Conservation (phyloP, 2,797 vertebrate genomes). For the Enoplosus armatus region DNA sequence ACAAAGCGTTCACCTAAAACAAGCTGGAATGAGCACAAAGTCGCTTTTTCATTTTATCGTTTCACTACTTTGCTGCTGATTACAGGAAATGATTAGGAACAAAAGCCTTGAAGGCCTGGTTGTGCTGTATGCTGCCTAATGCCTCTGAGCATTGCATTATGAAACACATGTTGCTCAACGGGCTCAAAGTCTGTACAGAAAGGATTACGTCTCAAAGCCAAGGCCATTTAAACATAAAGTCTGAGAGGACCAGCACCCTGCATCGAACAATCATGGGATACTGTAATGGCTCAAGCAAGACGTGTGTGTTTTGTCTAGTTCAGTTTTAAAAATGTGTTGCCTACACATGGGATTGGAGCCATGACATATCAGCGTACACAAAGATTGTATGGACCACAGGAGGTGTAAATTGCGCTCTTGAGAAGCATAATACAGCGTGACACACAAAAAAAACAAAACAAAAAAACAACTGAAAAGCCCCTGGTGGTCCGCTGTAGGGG, state of each 20-base stretch:
- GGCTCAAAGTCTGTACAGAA: constrained; percentile 75
- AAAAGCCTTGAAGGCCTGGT: constrained; percentile 71
- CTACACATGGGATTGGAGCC: constrained; percentile 8
- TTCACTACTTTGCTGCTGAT: constrained; percentile 71
- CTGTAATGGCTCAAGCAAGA: constrained; percentile 7
- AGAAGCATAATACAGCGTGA: constrained; percentile 31
- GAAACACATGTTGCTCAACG: constrained; percentile 81
- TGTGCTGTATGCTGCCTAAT: constrained; percentile 67
- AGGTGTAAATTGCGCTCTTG: background rate
- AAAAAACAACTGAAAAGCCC: constrained; percentile 18
- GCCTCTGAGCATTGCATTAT: constrained; percentile 69
- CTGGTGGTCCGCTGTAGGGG: constrained; percentile 33
- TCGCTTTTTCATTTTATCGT: constrained; percentile 64
- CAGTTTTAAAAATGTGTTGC: background rate
- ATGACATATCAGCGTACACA: constrained; percentile 12
- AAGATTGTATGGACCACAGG: constrained; percentile 2
- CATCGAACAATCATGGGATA: constrained; percentile 32
- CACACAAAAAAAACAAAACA: constrained; percentile 20
- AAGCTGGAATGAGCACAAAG: constrained; percentile 62
- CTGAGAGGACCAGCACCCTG: constrained; percentile 39
- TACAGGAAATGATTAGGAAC: constrained; percentile 81
- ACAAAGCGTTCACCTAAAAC: constrained; percentile 42
- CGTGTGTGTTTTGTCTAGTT: constrained; percentile 15
- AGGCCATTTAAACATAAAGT: constrained; percentile 61
- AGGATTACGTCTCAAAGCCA: constrained; percentile 71